phyloP scores from a whole-genome alignment of 2,797 vertebrate species.

The Sus cebifrons region DNA sequence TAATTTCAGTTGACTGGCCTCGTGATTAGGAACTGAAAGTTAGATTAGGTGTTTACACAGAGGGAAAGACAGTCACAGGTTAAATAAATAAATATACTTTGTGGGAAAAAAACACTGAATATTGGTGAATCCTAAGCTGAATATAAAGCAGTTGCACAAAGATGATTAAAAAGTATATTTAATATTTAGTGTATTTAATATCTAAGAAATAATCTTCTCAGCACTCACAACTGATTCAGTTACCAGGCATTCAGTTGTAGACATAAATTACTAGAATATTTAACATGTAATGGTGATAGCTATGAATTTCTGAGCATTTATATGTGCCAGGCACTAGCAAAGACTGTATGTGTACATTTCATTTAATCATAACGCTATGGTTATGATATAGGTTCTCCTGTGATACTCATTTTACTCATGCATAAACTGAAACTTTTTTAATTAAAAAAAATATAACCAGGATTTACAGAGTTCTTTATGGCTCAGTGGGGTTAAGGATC shows the following conservation, averaged over 20 bases:
- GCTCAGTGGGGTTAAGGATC: too few relatives aligned
- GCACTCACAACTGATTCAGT: background rate
- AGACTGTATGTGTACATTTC: background rate
- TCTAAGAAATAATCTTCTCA: conserved; percentile 22
- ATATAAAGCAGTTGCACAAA: background rate
- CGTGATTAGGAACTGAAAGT: conserved; percentile 19
- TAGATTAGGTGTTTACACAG: background rate
- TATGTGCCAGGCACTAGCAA: background rate
- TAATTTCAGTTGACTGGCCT: background rate
- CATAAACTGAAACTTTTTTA: conserved; percentile 8
- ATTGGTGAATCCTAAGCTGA: background rate
- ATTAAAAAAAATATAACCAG: background rate
- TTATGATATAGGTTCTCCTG: background rate
- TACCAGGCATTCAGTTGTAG: background rate
- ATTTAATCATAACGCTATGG: conserved; percentile 24
- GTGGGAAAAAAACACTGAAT: background rate
- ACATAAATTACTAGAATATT: background rate
- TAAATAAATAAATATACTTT: conserved; percentile 2
- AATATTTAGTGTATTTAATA: background rate
- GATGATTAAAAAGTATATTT: background rate
- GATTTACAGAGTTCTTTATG: too few relatives aligned
- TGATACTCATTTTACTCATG: background rate
- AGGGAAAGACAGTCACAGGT: background rate
- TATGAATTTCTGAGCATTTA: conserved; percentile 1
- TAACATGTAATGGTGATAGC: background rate